Conservation (phyloP, 2,888 invertebrate genomes). For the Poecilobothrus nobilitatus region DNA sequence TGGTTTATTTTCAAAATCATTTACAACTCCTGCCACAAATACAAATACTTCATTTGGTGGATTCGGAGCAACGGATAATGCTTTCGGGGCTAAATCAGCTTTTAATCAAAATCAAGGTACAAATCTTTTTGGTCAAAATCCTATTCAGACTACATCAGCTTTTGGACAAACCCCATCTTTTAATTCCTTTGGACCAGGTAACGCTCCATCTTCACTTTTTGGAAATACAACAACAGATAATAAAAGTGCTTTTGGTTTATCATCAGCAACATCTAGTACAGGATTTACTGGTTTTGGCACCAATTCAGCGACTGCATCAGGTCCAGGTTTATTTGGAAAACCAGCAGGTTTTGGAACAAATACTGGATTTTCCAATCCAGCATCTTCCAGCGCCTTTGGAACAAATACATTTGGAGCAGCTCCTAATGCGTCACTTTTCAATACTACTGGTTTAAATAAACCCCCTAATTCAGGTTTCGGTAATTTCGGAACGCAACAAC, state of each 20-base stretch:
- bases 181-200: slow-evolving; percentile 41
- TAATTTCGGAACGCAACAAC: slow-evolving; percentile 47
- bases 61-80: slow-evolving; percentile 34
- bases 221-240: slow-evolving; percentile 41
- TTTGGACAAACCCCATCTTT: slow-evolving; percentile 38
- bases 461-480: slow-evolving; percentile 44
- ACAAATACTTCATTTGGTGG: slow-evolving; percentile 32
- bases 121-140: slow-evolving; percentile 47
- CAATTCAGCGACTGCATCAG: slow-evolving; percentile 35
- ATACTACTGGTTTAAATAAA: slow-evolving; percentile 16
- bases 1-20: slow-evolving; percentile 59
- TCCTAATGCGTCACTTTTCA: not conserved
- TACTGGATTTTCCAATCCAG: slow-evolving; percentile 16
- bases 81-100: slow-evolving; percentile 37
- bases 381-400: slow-evolving; percentile 37
- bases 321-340: slow-evolving; percentile 44
- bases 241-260: slow-evolving; percentile 38
- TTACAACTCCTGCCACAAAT: slow-evolving; percentile 46
- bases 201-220: slow-evolving; percentile 29
- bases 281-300: slow-evolving; percentile 37
- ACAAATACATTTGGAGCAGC: slow-evolving; percentile 20
- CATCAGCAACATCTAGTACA: slow-evolving; percentile 28
- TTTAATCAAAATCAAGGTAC: slow-evolving; percentile 49
- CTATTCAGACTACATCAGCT: slow-evolving; percentile 50
- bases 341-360: slow-evolving; percentile 28